A percentile compares a stretch with the other conserved stretches of the same genome.
phyloP scores from a whole-genome alignment of 2,888 invertebrate species.

The Lydus trimaculatus region DNA sequence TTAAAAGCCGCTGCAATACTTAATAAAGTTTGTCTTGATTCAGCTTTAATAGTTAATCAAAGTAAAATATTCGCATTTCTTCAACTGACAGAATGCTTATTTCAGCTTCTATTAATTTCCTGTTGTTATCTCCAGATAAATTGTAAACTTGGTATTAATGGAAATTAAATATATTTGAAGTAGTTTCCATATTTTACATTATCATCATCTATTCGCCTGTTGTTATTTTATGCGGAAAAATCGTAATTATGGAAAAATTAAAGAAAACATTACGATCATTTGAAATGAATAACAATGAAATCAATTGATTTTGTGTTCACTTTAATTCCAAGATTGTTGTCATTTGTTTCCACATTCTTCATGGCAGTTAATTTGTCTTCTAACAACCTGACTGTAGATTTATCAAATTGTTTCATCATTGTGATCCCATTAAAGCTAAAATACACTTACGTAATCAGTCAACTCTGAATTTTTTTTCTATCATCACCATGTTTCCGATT shows the following conservation, averaged over 20 bases:
- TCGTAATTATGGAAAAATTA: neutral
- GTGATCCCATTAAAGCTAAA: neutral
- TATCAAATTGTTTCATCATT: neutral
- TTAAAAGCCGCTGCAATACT: neutral
- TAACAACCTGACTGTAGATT: neutral
- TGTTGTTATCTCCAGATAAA: neutral
- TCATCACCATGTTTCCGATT: neutral
- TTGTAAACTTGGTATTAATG: neutral
- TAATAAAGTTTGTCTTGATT: neutral
- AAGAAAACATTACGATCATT: neutral
- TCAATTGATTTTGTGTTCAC: neutral
- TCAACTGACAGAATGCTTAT: neutral
- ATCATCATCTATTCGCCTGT: neutral
- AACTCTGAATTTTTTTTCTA: neutral
- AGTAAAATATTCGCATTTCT: neutral
- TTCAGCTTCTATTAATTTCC: neutral
- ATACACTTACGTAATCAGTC: neutral
- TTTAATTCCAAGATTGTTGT: neutral
- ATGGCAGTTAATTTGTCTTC: neutral
- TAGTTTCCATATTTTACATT: neutral
- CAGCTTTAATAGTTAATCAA: neutral
- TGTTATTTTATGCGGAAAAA: neutral
- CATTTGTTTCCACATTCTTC: neutral
- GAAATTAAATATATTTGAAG: neutral
- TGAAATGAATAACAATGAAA: neutral